Evolutionary conservation across 2,888 invertebrate genomes (phyloP).

Genomic region (Bedellia somnulentella): DNA sequence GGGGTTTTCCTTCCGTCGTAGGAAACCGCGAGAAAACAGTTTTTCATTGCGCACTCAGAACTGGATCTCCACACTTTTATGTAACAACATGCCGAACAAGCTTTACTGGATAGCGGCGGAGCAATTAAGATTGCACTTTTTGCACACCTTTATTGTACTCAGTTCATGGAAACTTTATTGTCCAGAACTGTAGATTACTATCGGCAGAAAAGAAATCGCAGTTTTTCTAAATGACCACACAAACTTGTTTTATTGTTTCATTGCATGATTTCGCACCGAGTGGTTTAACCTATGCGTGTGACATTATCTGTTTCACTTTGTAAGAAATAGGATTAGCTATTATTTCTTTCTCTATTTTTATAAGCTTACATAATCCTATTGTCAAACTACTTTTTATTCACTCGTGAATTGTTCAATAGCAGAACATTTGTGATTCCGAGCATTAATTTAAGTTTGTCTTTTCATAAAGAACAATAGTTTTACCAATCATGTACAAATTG

Average conservation of each 20-base stretch:
- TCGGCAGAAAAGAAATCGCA: conserved; percentile 54
- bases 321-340: too few relatives aligned
- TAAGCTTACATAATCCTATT: too few relatives aligned
- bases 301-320: too few relatives aligned
- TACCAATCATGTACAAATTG: too few relatives aligned
- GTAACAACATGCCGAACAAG: conserved; percentile 44
- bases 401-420: too few relatives aligned
- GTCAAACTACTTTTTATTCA: too few relatives aligned
- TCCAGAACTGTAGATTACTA: conserved; percentile 48
- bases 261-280: too few relatives aligned
- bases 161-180: conserved; percentile 60
- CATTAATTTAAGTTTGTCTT: too few relatives aligned
- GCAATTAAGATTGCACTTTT: conserved; percentile 60
- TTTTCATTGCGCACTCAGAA: conserved; percentile 44
- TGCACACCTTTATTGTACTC: conserved; percentile 53
- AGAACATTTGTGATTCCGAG: too few relatives aligned
- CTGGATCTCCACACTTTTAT: conserved; percentile 51
- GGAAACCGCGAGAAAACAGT: conserved; percentile 54
- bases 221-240: conserved; percentile 48
- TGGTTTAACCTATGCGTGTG: too few relatives aligned
- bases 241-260: conserved; percentile 36
- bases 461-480: too few relatives aligned
- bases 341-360: too few relatives aligned
- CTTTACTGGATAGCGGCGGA: conserved; percentile 31
- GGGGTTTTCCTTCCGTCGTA: conserved; percentile 56